Evolutionary conservation across 2,797 vertebrate species (phyloP).

Genomic region (Hyperoplus lanceolatus): DNA sequence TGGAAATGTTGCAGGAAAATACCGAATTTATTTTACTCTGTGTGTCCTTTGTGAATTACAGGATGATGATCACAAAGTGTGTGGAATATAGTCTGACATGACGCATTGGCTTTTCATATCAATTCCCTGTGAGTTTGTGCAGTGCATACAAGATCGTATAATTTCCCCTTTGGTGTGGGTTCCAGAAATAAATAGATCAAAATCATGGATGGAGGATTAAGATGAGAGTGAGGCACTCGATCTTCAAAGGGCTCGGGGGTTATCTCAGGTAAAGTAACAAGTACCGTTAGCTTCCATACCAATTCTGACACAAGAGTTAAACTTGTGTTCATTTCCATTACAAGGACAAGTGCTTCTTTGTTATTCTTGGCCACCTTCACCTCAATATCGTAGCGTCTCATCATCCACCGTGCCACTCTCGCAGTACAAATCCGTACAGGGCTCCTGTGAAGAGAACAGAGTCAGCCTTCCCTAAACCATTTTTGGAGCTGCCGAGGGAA

Average conservation of each 20-base stretch:
- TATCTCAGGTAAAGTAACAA: slow-evolving; percentile 62
- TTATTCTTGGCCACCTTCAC: slow-evolving; percentile 80
- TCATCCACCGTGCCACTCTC: slow-evolving; percentile 81
- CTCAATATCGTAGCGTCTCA: slow-evolving; percentile 72
- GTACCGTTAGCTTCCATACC: slow-evolving; percentile 43
- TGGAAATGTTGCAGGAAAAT: slow-evolving; percentile 41
- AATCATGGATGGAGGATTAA: slow-evolving; percentile 68
- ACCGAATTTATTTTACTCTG: slow-evolving; percentile 21
- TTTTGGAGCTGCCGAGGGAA: slow-evolving; percentile 14
- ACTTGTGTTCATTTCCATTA: slow-evolving; percentile 81
- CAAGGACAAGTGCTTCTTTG: slow-evolving; percentile 77
- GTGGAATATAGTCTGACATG: slow-evolving; percentile 53
- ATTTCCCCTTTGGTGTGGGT: slow-evolving; percentile 68
- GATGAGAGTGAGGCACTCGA: slow-evolving; percentile 62
- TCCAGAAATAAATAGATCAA: slow-evolving; percentile 69
- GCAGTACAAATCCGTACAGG: slow-evolving; percentile 79
- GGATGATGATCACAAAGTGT: slow-evolving; percentile 49
- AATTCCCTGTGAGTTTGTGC: slow-evolving; percentile 50
- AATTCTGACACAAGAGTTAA: slow-evolving; percentile 65
- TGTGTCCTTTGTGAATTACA: slow-evolving; percentile 61
- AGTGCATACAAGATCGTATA: slow-evolving; percentile 45
- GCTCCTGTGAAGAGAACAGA: slow-evolving; percentile 67
- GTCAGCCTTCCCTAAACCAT: slow-evolving; percentile 49
- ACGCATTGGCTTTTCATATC: slow-evolving; percentile 45
- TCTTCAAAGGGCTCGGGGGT: slow-evolving; percentile 72